Conservation (phyloP, 2,113 vertebrate species). For the Laticauda colubrina region DNA sequence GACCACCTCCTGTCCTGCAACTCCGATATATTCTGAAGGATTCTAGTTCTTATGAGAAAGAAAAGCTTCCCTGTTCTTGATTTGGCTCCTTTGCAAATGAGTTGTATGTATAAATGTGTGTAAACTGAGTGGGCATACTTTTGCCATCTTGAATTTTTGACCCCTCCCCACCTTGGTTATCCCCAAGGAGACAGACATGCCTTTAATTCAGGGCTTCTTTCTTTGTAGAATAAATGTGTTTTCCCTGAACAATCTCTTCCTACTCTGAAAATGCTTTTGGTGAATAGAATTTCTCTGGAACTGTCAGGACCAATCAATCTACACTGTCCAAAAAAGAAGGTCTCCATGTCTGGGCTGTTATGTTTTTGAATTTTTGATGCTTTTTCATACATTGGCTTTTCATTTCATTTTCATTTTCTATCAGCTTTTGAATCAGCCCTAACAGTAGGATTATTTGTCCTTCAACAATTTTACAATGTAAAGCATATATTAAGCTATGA, state of each 20-base stretch:
- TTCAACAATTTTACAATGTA: conserved; percentile 26
- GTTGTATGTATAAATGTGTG: neutral
- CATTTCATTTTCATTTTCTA: conserved; percentile 30
- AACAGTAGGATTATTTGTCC: conserved; percentile 20
- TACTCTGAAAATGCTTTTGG: neutral
- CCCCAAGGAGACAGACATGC: neutral
- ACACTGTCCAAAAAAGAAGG: neutral
- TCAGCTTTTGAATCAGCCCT: conserved; percentile 15
- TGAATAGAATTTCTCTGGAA: neutral
- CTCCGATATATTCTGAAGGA: neutral
- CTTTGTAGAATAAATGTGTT: neutral
- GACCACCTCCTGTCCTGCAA: neutral
- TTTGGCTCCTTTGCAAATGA: neutral
- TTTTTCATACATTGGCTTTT: neutral
- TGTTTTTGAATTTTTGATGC: neutral
- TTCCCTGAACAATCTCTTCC: neutral
- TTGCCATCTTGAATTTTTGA: neutral
- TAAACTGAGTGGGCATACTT: too few relatives aligned
- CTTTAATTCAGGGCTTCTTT: neutral
- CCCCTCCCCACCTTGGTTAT: neutral
- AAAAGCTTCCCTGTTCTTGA: neutral
- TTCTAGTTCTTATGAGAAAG: neutral
- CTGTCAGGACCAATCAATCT: neutral
- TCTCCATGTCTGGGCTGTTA: neutral
- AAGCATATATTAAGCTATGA: neutral